Evolutionary conservation across 2,888 invertebrate genomes (phyloP), one percentile per base, ranked within the genome.

Genomic region (Unio pictorum): DNA sequence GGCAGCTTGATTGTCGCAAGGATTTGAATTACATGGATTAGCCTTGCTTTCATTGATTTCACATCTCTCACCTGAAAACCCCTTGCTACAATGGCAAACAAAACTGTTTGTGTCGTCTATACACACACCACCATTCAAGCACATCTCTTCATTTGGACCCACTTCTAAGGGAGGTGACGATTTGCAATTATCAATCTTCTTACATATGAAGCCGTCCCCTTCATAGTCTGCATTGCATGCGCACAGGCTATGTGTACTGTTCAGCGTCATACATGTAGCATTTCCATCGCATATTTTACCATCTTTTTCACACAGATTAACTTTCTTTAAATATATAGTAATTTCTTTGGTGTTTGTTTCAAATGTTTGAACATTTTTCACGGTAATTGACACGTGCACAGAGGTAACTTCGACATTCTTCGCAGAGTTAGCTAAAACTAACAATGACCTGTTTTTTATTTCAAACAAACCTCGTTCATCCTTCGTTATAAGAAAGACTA

Each of bases 221-320:
- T 62, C 61, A 66, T 76, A 82, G 45, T 81, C 82, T 15, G 61
- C 34, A 58, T 77, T 74, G 66, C 84, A 84, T 61, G 74, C 68
- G 69, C 84, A 84, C 3, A 60, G 56, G 62, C 75, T 69, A 45
- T 54, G 61, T 11, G 74, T 68, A 18, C 69, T 72, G 66, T 73
- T 75, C 17, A 69, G 26, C 18, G 64, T 60, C 18, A 75, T 70
- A 72, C 82, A 84, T 59, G 67, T 73, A 28, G 80, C 81, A 71
- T 76, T 71, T 20, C 71, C 77, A 63, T 72, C 64, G 69, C 84
- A 84, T 20, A 70, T 67, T 56, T 64, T 60, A 6, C 73, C 75
- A 69, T 78, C 55, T 45, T 20, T 34, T 55, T 71, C 66, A 57
- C 75, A 78, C 54, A 72, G 76, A 20, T 69, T 69, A 20, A 77